Evolutionary conservation across 2,888 invertebrate genomes (phyloP).

Genomic region (Anaspis maculata): DNA sequence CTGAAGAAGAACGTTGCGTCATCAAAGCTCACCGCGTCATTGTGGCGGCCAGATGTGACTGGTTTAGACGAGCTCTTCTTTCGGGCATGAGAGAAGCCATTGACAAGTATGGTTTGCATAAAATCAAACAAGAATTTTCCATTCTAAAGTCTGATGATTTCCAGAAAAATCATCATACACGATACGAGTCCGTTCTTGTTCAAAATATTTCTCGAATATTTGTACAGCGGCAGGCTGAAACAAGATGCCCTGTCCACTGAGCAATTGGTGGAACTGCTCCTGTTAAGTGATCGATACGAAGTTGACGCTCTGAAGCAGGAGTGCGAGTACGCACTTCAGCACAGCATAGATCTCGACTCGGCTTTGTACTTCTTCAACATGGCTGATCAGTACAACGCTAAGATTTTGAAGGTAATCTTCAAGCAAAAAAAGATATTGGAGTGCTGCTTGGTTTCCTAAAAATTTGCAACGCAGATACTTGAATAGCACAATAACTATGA

Average conservation of each 20-base stretch:
- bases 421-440: slow-evolving; percentile 3
- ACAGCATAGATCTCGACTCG: slow-evolving; percentile 54
- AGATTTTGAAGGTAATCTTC: slow-evolving; percentile 44
- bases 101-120: slow-evolving; percentile 53
- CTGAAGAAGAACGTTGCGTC: slow-evolving; percentile 30
- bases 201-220: slow-evolving; percentile 52
- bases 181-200: slow-evolving; percentile 57
- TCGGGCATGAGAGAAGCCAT: slow-evolving; percentile 66
- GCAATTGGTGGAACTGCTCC: slow-evolving; percentile 55
- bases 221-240: slow-evolving; percentile 55
- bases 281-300: slow-evolving; percentile 55
- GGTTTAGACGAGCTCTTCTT: slow-evolving; percentile 58
- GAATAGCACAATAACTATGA: background rate
- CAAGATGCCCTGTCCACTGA: slow-evolving; percentile 40
- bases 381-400: slow-evolving; percentile 58
- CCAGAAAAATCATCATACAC: slow-evolving; percentile 57
- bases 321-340: slow-evolving; percentile 53
- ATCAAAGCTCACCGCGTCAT: slow-evolving; percentile 56
- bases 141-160: slow-evolving; percentile 16
- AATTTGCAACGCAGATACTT: background rate
- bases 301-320: slow-evolving; percentile 54
- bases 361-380: slow-evolving; percentile 56
- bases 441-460: background rate
- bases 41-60: slow-evolving; percentile 59
- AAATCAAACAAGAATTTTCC: too few species aligned